A percentile compares a stretch with the other conserved stretches of the same genome.
Evolutionary conservation across 2,113 vertebrate genomes (phyloP).

Genomic region (Callipepla californica): DNA sequence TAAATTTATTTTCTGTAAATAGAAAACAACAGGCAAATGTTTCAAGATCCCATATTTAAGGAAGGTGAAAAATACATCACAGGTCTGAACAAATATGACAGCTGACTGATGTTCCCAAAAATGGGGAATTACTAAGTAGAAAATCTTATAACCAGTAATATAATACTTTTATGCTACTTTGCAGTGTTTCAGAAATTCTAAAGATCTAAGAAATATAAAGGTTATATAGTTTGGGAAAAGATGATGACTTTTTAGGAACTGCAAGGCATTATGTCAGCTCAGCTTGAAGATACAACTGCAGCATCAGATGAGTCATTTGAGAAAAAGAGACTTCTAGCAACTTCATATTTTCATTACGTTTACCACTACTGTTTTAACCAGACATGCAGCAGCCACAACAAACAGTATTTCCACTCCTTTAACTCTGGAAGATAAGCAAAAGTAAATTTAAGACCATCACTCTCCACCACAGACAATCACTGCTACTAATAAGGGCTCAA

Average conservation of each 20-base stretch:
- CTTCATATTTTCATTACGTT: rapidly evolving
- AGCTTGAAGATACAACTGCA: not conserved
- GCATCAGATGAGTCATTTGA: not conserved
- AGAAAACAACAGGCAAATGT: not conserved
- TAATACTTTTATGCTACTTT: not conserved
- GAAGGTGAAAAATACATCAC: not conserved
- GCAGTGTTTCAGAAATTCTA: not conserved
- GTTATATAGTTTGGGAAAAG: not conserved
- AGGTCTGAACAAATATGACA: not conserved
- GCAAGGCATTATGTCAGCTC: not conserved
- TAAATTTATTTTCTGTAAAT: not conserved
- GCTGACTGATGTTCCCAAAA: not conserved
- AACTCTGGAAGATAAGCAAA: not conserved
- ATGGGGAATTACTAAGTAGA: not conserved
- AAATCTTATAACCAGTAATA: no score
- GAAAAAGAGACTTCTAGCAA: not conserved
- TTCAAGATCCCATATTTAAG: not conserved
- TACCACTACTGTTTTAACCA: not conserved
- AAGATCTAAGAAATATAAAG: not conserved
- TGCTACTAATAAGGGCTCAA: not conserved
- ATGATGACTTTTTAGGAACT: not conserved
- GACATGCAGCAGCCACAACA: not conserved
- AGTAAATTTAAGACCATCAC: not conserved
- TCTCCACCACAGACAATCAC: rapidly evolving
- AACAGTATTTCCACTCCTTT: not conserved